A percentile compares a stretch with the other conserved stretches of the same genome.
These are phyloP conservation scores for Sphenopsis melanotis DNA, from an alignment of 2,797 vertebrate genomes.

Conservation along the genomic window DNA sequence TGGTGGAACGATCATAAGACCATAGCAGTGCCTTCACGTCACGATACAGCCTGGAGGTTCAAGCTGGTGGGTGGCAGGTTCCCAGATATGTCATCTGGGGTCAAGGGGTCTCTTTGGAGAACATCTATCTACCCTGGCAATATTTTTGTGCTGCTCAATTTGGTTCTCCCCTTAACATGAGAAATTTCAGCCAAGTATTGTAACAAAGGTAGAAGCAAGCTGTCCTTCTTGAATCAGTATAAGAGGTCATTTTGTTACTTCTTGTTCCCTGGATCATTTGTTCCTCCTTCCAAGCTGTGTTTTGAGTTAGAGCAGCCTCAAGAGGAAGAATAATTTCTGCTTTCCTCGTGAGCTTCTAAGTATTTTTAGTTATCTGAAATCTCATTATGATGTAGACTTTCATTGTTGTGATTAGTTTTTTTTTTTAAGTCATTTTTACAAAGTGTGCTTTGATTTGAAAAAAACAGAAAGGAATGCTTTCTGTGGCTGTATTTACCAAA, in stretches of 20 bases:
- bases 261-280: background rate
- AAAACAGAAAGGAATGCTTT: background rate
- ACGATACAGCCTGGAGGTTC: background rate
- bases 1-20: background rate
- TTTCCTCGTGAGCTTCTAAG: background rate
- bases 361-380: background rate
- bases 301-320: background rate
- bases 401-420: background rate
- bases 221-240: background rate
- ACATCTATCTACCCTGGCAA: accelerated
- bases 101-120: background rate
- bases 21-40: accelerated
- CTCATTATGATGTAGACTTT: background rate
- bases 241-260: background rate
- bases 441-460: background rate
- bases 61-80: background rate
- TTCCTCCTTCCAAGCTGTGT: background rate
- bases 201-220: background rate
- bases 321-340: background rate
- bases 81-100: background rate
- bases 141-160: background rate
- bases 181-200: background rate
- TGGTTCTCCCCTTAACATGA: background rate
- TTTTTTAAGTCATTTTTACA: background rate
- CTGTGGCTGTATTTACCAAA: background rate